Percentiles rank a stretch among this genome's conserved stretches.
phyloP scores from a whole-genome alignment of 2,888 invertebrate genomes.

The Lissonota sp. region DNA sequence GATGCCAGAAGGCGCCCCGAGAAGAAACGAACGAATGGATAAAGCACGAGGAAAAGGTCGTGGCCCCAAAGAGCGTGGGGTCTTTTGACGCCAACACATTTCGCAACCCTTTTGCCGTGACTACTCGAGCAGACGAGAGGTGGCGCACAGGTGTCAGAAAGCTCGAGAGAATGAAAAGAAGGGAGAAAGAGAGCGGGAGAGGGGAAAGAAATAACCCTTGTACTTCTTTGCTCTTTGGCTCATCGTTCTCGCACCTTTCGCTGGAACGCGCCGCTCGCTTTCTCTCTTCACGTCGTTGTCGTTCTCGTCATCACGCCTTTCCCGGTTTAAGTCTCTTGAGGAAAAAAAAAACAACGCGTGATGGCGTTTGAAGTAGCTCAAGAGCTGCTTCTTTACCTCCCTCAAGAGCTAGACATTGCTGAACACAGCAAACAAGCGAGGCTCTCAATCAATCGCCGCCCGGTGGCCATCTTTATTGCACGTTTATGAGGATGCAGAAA shows the following conservation, averaged over 20 bases:
- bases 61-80: no score
- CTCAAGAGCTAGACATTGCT: conserved; percentile 13
- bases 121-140: no score
- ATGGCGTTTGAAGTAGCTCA: conserved; percentile 52
- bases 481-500: conserved; percentile 9
- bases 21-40: neutral
- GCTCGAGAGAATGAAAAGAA: conserved; percentile 8
- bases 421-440: conserved; percentile 33
- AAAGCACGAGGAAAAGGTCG: neutral
- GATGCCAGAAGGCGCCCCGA: conserved; percentile 2
- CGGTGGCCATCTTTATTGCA: conserved; percentile 24
- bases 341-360: conserved; percentile 29
- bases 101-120: no score
- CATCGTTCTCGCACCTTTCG: conserved; percentile 30
- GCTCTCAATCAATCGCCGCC: conserved; percentile 51
- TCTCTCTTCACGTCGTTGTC: conserved; percentile 31
- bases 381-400: neutral
- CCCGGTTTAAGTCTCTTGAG: conserved; percentile 30
- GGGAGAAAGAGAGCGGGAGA: conserved; percentile 28
- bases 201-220: conserved; percentile 34
- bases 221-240: conserved; percentile 52
- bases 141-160: no score
- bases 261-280: neutral
- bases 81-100: no score
- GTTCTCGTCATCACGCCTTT: conserved; percentile 30